Evolutionary conservation across 2,797 vertebrate species (phyloP), one percentile per base, ranked within the genome.

Genomic region (Mormyrops attenuatus): DNA sequence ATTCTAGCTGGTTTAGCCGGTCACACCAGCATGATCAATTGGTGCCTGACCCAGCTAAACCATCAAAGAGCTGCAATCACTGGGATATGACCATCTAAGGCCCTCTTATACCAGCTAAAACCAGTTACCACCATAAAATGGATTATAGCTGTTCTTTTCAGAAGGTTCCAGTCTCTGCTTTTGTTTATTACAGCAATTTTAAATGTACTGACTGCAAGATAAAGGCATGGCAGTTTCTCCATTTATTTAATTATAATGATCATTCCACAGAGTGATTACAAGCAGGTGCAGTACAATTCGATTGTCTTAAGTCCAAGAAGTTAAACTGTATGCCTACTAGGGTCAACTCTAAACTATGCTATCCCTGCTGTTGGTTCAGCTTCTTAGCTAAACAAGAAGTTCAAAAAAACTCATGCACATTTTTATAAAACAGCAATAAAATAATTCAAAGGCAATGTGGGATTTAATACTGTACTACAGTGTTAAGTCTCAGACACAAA

Each of bases 181-280:
- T 82, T 47, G 17, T 80, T 47, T 73, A 38, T 38, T 73, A 38
- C 66, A 80, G 17, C 41, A 80, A 44, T 80, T 80, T 80, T 11
- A n/a, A 82, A 20, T 47, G 44, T 52, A 85, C 9, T 13, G 84
- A 85, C 47, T 85, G 50, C 47, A 52, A 22, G 44, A 52, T 85
- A 26, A 30, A 52, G 7, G 13, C 26, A 49, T 22, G n/a, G 9
- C 22, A 85, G 26, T 26, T 85, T 52, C n/a, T 50, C 13, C 15
- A 15, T 85, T 85, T 85, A 85, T 85, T 85, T 85, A 52, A 22
- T 49, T 52, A 50, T 50, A 85, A 26, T 26, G 50, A 47, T 44
- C 52, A 85, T 85, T 52, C 84, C 44, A 85, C 47, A 85, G 11
- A 52, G 84, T 85, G 49, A 85, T 26, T 85, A 85, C 84, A 85